Evolutionary conservation across 2,797 vertebrate species (phyloP), one percentile per base, ranked within the genome.

Genomic region (Phrynocephalus guinanensis): DNA sequence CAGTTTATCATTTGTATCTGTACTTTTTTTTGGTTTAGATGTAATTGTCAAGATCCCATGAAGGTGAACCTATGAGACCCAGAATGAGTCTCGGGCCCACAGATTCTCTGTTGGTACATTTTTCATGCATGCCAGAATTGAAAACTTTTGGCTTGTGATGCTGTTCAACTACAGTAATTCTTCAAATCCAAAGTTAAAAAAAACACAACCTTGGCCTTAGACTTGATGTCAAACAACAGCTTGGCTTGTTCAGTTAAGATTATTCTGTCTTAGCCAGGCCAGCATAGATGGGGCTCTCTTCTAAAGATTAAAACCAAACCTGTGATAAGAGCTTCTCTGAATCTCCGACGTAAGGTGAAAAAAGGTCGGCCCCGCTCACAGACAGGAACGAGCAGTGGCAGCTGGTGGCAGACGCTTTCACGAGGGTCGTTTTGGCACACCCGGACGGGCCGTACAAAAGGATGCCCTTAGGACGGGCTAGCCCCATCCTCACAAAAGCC

Each of bases 371-470:
- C 0, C 98, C 98, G 0, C 97, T 98, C 85, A 98, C 96, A 0
- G 98, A 98, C 83, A 99, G 94, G 91, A 99, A 99, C 85, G 97
- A 95, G 6, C 98, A 99, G 89, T 94, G 96, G 83, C 98, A 98
- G 20, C 97, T 97, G 0, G 96, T 94, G 56, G 98, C 98, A 15
- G 97, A 96, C 7, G 98, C 99, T 87, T 95, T 97, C 80, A 98
- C 98, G 28, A 99, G 95, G 0, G 97, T 98, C 4, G 99, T 99
- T 95, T 99, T 99, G 9, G 98, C 98, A 87, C 99, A 99, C 5
- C 99, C 99, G 0, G 99, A 97, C 0, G 99, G 99, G 11, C 98
- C 99, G 0, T 97, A 98, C 15, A 99, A 97, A 87, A 99, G 97
- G 91, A 99, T 95, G 0, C 99, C 99, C 26, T 96, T 97, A 0